Percentiles rank a stretch among this genome's conserved stretches.
phyloP scores from a whole-genome alignment of 2,113 vertebrate genomes.

The Monopterus albus region DNA sequence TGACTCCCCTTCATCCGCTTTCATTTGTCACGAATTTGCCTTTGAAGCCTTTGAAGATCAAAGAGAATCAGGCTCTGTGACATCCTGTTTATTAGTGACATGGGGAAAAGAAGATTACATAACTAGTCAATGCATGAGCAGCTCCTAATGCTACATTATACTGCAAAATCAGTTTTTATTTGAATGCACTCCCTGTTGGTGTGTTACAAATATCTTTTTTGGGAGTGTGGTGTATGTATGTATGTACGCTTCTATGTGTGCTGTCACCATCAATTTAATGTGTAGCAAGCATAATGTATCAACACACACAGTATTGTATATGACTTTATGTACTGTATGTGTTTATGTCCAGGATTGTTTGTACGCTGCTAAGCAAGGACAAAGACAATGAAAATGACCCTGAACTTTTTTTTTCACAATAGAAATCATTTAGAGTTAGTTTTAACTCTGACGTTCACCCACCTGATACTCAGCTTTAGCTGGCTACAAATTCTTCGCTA shows the following conservation, averaged over 20 bases:
- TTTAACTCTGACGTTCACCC: not conserved
- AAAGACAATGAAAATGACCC: not conserved
- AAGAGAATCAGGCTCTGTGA: not conserved
- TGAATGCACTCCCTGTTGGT: too few species aligned
- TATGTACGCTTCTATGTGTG: not conserved
- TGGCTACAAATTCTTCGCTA: not conserved
- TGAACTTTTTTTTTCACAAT: not conserved
- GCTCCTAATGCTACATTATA: not conserved
- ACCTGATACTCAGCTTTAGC: not conserved
- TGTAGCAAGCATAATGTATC: not conserved
- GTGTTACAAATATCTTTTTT: too few species aligned
- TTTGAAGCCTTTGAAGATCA: conserved; percentile 44
- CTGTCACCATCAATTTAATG: not conserved
- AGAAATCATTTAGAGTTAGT: not conserved
- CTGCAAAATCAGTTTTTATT: too few species aligned
- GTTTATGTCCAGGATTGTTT: conserved; percentile 20
- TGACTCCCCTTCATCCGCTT: not conserved
- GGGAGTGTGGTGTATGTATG: not conserved
- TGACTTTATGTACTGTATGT: not conserved
- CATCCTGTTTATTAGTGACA: conserved; percentile 19
- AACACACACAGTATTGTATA: not conserved
- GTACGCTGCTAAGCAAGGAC: not conserved
- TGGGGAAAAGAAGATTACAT: conserved; percentile 16
- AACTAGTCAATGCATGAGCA: conserved; percentile 9
- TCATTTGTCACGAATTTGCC: conserved; percentile 7